Percentiles rank a stretch among this genome's conserved stretches.
phyloP scores from a whole-genome alignment of 2,888 invertebrate genomes.

The Lamproptera curius region DNA sequence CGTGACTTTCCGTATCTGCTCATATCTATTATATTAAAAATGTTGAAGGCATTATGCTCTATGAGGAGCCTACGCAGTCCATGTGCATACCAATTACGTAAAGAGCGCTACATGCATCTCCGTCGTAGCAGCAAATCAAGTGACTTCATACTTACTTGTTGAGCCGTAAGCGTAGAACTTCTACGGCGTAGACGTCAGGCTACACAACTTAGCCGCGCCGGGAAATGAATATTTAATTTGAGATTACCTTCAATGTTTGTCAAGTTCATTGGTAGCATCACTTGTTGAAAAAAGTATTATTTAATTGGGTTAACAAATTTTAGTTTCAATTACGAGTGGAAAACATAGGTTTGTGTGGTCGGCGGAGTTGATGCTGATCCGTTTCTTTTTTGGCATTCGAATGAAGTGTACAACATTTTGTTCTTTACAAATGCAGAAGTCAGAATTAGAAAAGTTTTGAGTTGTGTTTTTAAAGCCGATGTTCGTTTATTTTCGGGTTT shows the following conservation, averaged over 20 bases:
- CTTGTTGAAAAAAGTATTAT: constrained; percentile 13
- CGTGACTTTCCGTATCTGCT: no score
- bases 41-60: not conserved
- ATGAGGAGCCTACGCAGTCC: constrained; percentile 2
- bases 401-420: no score
- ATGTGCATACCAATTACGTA: constrained; percentile 20
- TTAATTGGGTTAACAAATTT: constrained; percentile 17
- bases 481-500: no score
- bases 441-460: no score
- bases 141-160: constrained; percentile 21
- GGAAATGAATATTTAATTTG: constrained; percentile 20
- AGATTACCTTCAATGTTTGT: constrained; percentile 21
- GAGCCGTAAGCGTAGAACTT: constrained; percentile 19
- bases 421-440: no score
- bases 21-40: no score
- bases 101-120: constrained; percentile 19
- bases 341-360: constrained; percentile 9
- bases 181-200: constrained; percentile 18
- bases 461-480: no score
- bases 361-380: not conserved
- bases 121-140: constrained; percentile 21
- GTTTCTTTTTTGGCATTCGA: not conserved
- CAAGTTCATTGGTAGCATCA: constrained; percentile 15
- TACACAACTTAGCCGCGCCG: constrained; percentile 17
- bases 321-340: constrained; percentile 5